A percentile compares a stretch with the other conserved stretches of the same genome.
phyloP scores from a whole-genome alignment of 1,140 invertebrate species.

The Ctenoplectra terminalis region DNA sequence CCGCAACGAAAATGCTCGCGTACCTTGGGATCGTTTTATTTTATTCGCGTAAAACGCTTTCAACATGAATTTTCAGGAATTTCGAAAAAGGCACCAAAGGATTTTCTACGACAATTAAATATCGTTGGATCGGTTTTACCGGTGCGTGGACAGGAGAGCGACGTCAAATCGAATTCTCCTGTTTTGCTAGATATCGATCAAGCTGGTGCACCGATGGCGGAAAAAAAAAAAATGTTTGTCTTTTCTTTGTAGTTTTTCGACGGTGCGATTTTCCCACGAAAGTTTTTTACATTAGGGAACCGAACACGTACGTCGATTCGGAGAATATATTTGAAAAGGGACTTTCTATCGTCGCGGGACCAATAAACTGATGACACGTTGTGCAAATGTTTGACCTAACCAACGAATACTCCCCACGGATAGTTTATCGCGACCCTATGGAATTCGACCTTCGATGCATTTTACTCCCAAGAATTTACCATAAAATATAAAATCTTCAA shows the following conservation, averaged over 20 bases:
- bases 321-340: neutral
- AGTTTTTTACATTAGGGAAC: neutral
- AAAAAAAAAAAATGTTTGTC: constrained; percentile 6
- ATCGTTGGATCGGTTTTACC: neutral
- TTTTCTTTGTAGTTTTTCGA: neutral
- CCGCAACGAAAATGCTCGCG: neutral
- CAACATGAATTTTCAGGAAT: neutral
- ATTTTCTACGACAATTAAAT: neutral
- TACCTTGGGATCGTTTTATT: neutral
- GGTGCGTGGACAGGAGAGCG: no score
- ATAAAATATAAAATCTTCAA: no score
- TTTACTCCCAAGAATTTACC: neutral
- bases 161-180: neutral
- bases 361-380: constrained; percentile 71
- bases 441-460: no score
- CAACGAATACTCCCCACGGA: constrained; percentile 39
- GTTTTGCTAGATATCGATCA: neutral
- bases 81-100: neutral
- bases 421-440: neutral
- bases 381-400: constrained; percentile 69
- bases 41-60: neutral
- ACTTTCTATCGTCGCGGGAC: constrained; percentile 6
- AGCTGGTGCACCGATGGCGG: neutral
- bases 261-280: neutral
- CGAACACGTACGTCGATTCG: neutral